Conservation (phyloP, 2,797 vertebrate genomes). For the Macrochelys suwanniensis region DNA sequence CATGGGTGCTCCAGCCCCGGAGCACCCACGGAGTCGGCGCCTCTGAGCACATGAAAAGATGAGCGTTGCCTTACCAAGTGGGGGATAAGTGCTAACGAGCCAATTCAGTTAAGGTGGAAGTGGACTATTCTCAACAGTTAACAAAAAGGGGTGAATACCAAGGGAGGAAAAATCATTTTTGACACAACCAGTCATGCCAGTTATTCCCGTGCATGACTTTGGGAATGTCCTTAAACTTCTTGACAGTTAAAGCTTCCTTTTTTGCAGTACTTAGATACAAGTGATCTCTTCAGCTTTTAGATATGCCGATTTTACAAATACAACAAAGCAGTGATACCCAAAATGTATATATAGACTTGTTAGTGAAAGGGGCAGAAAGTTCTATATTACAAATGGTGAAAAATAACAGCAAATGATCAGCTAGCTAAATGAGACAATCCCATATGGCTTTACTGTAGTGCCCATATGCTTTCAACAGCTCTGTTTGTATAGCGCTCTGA, state of each 20-base stretch:
- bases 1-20: too few relatives aligned
- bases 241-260: neutral
- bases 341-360: neutral
- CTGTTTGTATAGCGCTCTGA: neutral
- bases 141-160: too few relatives aligned
- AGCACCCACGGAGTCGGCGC: too few relatives aligned
- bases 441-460: neutral
- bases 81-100: too few relatives aligned
- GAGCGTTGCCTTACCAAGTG: too few relatives aligned
- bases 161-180: too few relatives aligned
- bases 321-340: neutral
- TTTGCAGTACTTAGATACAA: neutral
- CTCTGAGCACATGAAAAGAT: too few relatives aligned
- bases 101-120: too few relatives aligned
- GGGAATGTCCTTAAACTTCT: neutral
- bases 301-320: neutral
- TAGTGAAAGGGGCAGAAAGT: neutral
- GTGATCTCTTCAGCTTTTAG: neutral
- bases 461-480: neutral
- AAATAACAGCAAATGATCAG: neutral
- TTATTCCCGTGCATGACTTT: neutral
- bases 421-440: neutral
- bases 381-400: neutral
- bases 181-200: neutral
- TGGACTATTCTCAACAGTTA: too few relatives aligned